Evolutionary conservation across 2,888 invertebrate genomes (phyloP).

Genomic region (Megaustenia siamemsis): DNA sequence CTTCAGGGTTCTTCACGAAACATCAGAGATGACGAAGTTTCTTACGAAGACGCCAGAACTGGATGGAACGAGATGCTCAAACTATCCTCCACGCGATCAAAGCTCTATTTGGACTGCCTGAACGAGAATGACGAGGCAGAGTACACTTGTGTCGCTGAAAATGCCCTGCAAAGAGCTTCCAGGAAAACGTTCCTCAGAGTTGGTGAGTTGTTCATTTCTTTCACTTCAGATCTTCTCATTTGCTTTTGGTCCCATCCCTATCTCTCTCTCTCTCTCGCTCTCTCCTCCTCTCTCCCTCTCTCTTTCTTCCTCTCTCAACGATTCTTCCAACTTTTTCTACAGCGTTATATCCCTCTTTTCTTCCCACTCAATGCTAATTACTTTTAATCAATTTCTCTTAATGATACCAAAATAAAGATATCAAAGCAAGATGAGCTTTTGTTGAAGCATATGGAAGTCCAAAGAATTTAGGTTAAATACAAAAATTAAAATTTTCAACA

Average conservation of each 20-base stretch:
- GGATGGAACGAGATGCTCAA: constrained; percentile 71
- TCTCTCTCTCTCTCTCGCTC: too few relatives aligned
- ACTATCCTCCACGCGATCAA: constrained; percentile 83
- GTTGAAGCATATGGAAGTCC: too few relatives aligned
- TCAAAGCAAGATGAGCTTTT: too few relatives aligned
- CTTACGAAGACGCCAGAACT: constrained; percentile 61
- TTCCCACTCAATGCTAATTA: background rate
- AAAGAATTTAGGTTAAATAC: too few relatives aligned
- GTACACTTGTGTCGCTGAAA: constrained; percentile 88
- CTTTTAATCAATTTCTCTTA: background rate
- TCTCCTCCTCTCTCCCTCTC: constrained; percentile 33
- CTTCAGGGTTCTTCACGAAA: constrained; percentile 64
- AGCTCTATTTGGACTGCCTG: constrained; percentile 87
- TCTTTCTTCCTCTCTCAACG: constrained; percentile 12
- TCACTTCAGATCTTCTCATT: too few relatives aligned
- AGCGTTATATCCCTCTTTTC: background rate
- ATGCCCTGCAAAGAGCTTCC: constrained; percentile 64
- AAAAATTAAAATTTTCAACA: too few relatives aligned
- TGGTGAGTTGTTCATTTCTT: too few relatives aligned
- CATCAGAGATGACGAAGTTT: constrained; percentile 65
- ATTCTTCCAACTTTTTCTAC: background rate
- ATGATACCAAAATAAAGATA: too few relatives aligned
- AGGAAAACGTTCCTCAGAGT: constrained; percentile 57
- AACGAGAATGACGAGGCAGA: constrained; percentile 85
- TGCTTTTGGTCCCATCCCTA: too few relatives aligned